A percentile compares a stretch with the other conserved stretches of the same genome.
phyloP scores from a whole-genome alignment of 2,113 vertebrate genomes.

The Orcinus orca region DNA sequence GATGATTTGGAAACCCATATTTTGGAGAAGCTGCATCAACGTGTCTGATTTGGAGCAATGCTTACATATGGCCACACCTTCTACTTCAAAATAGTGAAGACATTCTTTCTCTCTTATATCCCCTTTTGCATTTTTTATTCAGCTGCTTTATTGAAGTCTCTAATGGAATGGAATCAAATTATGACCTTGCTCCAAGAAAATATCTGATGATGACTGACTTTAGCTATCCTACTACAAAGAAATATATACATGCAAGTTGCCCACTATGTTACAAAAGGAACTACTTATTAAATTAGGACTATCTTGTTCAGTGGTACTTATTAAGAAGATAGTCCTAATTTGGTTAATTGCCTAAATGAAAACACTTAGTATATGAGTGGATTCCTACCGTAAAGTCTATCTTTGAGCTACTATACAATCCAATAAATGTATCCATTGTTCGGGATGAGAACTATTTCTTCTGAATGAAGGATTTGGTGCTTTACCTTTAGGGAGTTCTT shows the following conservation, averaged over 20 bases:
- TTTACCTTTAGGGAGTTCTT: constrained; percentile 17
- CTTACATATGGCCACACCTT: neutral
- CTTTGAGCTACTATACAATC: neutral
- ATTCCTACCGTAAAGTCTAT: neutral
- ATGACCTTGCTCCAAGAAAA: neutral
- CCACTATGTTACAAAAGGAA: neutral
- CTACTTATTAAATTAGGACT: neutral
- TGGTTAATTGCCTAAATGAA: neutral
- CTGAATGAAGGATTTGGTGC: constrained; percentile 9
- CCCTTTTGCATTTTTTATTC: neutral
- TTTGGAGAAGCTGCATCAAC: neutral
- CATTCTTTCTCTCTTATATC: neutral
- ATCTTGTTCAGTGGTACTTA: neutral
- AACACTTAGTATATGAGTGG: neutral
- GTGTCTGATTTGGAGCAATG: neutral
- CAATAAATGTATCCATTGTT: neutral
- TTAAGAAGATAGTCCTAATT: neutral
- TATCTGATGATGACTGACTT: neutral
- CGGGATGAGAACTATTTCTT: neutral
- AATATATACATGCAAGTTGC: neutral
- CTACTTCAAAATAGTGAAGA: neutral
- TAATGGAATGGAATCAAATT: neutral
- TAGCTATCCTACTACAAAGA: neutral
- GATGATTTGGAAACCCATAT: neutral
- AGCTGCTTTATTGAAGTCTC: neutral